Evolutionary conservation across 2,797 vertebrate genomes (phyloP).

Genomic region (Rhinogobio ventralis): DNA sequence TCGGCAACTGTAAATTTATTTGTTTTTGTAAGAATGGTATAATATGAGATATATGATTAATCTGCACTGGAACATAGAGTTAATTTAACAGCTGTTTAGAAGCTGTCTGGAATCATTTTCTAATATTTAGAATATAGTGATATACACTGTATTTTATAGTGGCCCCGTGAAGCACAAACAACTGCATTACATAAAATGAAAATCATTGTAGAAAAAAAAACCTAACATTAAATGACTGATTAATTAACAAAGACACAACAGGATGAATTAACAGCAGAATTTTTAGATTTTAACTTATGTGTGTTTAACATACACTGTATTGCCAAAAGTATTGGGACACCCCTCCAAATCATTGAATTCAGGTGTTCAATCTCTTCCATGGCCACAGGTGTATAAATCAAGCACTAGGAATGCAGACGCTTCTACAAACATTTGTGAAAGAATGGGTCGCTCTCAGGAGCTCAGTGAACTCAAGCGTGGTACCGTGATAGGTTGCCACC

Average conservation of each 20-base stretch:
- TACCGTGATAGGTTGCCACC: too few relatives aligned
- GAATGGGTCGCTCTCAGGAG: too few relatives aligned
- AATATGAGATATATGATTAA: conserved; percentile 49
- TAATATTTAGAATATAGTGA: neutral
- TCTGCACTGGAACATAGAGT: conserved; percentile 34
- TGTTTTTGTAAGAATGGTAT: conserved; percentile 63
- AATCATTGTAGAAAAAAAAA: neutral
- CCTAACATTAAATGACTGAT: neutral
- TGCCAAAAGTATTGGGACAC: too few relatives aligned
- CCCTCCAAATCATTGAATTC: too few relatives aligned
- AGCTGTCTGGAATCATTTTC: neutral
- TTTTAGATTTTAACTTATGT: neutral
- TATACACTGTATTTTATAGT: neutral
- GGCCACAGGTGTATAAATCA: too few relatives aligned
- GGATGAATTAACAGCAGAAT: neutral
- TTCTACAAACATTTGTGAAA: too few relatives aligned
- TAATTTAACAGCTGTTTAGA: conserved; percentile 24
- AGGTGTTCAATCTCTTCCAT: too few relatives aligned
- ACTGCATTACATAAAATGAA: neutral
- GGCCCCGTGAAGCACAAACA: neutral
- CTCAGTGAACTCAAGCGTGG: too few relatives aligned
- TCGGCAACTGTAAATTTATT: conserved; percentile 74
- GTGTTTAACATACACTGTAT: neutral
- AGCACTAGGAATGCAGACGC: too few relatives aligned
- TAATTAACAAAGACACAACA: neutral